A percentile compares a stretch with the other conserved stretches of the same genome.
phyloP scores from a whole-genome alignment of 2,797 vertebrate species.

The Catharus ustulatus region DNA sequence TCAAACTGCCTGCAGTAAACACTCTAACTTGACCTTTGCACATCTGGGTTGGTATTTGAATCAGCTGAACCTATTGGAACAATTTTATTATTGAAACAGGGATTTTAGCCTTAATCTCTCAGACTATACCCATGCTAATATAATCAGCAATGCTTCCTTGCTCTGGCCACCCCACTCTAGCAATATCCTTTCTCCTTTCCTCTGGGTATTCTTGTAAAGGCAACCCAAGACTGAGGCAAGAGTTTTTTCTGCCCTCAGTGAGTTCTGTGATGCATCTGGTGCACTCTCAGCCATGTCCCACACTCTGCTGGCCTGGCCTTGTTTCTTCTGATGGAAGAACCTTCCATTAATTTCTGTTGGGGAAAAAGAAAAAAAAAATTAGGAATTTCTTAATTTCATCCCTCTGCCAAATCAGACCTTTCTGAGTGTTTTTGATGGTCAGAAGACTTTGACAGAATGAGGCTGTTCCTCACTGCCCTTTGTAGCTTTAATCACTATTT shows the following conservation, averaged over 20 bases:
- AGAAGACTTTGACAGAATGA: not conserved
- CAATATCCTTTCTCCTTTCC: not conserved
- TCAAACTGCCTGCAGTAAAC: not conserved
- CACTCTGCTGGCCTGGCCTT: not conserved
- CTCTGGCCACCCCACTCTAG: not conserved
- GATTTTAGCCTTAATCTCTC: not conserved
- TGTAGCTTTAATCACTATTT: not conserved
- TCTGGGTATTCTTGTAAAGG: not conserved
- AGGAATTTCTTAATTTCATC: not conserved
- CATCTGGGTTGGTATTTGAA: not conserved
- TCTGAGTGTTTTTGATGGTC: not conserved
- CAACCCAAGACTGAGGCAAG: not conserved
- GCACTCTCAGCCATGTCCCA: not conserved
- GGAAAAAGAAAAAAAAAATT: not conserved
- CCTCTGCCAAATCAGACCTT: not conserved
- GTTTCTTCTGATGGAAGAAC: not conserved
- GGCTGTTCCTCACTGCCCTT: not conserved
- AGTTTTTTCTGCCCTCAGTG: not conserved
- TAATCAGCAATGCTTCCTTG: not conserved
- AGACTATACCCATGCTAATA: fast-evolving
- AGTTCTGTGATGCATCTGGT: not conserved
- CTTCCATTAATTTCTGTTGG: not conserved
- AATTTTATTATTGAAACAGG: not conserved
- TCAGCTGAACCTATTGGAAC: not conserved
- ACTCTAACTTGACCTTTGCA: not conserved